Evolutionary conservation across 2,113 vertebrate species (phyloP).

Genomic region (Tympanuchus pallidicinctus): DNA sequence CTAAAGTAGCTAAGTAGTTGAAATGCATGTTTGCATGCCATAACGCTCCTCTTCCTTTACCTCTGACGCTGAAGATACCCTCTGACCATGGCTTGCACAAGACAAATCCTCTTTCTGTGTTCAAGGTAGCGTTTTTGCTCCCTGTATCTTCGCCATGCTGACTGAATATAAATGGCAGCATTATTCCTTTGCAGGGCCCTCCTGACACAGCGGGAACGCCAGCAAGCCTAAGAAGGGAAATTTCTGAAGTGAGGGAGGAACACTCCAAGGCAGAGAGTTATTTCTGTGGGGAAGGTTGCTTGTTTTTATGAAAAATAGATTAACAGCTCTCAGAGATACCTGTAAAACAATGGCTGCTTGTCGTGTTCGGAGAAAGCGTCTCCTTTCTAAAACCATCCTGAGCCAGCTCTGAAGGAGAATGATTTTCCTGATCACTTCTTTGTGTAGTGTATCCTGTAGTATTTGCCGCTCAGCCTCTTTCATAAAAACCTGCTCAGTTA

Average conservation of each 20-base stretch:
- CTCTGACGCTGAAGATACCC: slow-evolving; percentile 88
- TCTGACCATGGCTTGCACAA: slow-evolving; percentile 87
- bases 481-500: slow-evolving; percentile 88
- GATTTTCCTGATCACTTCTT: slow-evolving; percentile 93
- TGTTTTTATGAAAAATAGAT: neutral
- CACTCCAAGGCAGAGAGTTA: neutral
- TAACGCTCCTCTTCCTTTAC: slow-evolving; percentile 48
- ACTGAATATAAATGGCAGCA: slow-evolving; percentile 84
- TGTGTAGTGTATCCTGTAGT: slow-evolving; percentile 91
- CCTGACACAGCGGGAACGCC: slow-evolving; percentile 78
- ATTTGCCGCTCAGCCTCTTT: slow-evolving; percentile 91
- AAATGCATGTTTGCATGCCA: neutral
- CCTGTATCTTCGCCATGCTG: slow-evolving; percentile 83
- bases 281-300: neutral
- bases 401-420: slow-evolving; percentile 93
- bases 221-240: slow-evolving; percentile 73
- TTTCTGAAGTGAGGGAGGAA: neutral
- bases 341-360: slow-evolving; percentile 86
- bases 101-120: slow-evolving; percentile 71
- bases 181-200: slow-evolving; percentile 52
- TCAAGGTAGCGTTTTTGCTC: slow-evolving; percentile 72
- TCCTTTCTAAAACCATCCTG: slow-evolving; percentile 85
- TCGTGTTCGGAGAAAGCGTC: slow-evolving; percentile 83
- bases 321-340: slow-evolving; percentile 67
- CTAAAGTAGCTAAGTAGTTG: neutral